Percentiles rank a stretch among this genome's conserved stretches.
Conservation (phyloP, 2,888 invertebrate species). For the Abscondita cerata region DNA sequence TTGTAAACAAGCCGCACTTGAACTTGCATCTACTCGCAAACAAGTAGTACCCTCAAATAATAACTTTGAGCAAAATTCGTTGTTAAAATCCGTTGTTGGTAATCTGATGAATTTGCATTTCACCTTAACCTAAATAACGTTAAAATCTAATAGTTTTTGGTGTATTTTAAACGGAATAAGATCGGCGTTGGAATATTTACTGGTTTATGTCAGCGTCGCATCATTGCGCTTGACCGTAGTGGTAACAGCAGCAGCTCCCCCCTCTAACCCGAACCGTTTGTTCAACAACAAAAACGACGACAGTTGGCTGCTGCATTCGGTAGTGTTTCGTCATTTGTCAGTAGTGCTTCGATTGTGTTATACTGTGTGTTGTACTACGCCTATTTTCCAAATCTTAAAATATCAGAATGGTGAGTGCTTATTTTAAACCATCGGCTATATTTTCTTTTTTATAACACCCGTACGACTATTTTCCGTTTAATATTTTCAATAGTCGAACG, state of each 20-base stretch:
- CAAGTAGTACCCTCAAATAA: slow-evolving; percentile 62
- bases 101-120: background rate
- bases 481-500: slow-evolving; percentile 28
- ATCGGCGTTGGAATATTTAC: slow-evolving; percentile 59
- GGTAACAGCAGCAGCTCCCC: slow-evolving; percentile 51
- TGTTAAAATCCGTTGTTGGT: background rate
- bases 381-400: slow-evolving; percentile 60
- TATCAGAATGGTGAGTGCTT: slow-evolving; percentile 58
- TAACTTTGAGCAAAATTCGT: background rate
- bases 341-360: slow-evolving; percentile 36
- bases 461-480: slow-evolving; percentile 9
- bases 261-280: slow-evolving; percentile 44
- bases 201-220: slow-evolving; percentile 60
- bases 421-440: slow-evolving; percentile 45
- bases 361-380: slow-evolving; percentile 37
- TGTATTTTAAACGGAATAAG: background rate
- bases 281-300: slow-evolving; percentile 57
- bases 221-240: slow-evolving; percentile 58
- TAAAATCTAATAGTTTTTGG: background rate
- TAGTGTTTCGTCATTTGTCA: slow-evolving; percentile 46
- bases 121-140: background rate
- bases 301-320: slow-evolving; percentile 57
- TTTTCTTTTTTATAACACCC: slow-evolving; percentile 18
- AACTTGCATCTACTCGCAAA: slow-evolving; percentile 67
- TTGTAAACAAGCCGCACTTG: slow-evolving; percentile 78